Conservation (phyloP, 2,797 vertebrate genomes). For the Prunella strophiata region DNA sequence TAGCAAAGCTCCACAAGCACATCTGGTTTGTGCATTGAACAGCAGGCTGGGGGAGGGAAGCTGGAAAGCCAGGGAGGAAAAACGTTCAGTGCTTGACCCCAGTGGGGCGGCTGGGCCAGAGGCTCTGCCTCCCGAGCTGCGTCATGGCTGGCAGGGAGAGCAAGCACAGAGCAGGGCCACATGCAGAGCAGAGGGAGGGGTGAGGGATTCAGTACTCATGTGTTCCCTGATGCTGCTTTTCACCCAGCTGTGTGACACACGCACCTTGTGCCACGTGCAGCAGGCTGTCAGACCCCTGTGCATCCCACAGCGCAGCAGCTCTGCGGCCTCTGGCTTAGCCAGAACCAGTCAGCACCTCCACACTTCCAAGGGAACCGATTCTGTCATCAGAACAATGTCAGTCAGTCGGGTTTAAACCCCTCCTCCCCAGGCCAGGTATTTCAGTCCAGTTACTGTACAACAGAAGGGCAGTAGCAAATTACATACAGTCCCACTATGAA, state of each 20-base stretch:
- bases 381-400: background rate
- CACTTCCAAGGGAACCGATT: background rate
- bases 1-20: background rate
- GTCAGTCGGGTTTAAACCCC: background rate
- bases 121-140: background rate
- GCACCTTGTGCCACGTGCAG: accelerated
- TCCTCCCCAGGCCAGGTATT: background rate
- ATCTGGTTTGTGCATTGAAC: background rate
- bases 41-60: background rate
- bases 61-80: background rate
- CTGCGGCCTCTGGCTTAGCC: background rate
- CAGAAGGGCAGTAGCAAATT: too few relatives aligned
- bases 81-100: background rate
- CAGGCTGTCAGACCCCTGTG: background rate
- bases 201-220: accelerated
- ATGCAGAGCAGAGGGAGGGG: background rate
- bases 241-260: accelerated
- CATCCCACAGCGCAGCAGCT: background rate
- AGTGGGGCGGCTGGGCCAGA: background rate
- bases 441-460: background rate
- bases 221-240: background rate
- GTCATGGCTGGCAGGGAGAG: background rate
- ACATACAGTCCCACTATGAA: background rate
- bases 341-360: background rate
- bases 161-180: background rate